Evolutionary conservation across 2,888 invertebrate species (phyloP).

Genomic region (Incurvaria masculella): DNA sequence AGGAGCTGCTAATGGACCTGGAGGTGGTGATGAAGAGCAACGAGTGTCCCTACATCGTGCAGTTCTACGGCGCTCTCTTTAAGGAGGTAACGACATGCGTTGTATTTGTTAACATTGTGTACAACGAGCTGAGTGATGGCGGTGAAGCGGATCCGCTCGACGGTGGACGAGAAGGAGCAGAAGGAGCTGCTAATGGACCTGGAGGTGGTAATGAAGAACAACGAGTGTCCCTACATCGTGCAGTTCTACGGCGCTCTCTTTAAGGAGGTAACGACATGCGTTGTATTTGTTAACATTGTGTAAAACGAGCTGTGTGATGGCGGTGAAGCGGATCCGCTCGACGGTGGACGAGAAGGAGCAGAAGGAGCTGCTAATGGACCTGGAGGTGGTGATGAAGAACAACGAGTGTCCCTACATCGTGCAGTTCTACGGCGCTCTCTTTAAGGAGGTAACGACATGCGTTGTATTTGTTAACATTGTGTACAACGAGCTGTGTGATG

Average conservation of each 20-base stretch:
- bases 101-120: too few relatives aligned
- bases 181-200: slow-evolving; percentile 97
- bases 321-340: slow-evolving; percentile 93
- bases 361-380: slow-evolving; percentile 94
- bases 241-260: slow-evolving; percentile 98
- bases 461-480: too few relatives aligned
- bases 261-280: slow-evolving; percentile 86
- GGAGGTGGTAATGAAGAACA: slow-evolving; percentile 97
- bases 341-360: slow-evolving; percentile 97
- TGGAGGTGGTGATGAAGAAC: slow-evolving; percentile 97
- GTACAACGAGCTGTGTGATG: slow-evolving; percentile 75
- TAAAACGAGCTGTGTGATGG: slow-evolving; percentile 80
- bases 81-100: slow-evolving; percentile 88
- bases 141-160: slow-evolving; percentile 94
- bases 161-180: slow-evolving; percentile 96
- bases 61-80: slow-evolving; percentile 97
- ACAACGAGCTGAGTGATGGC: slow-evolving; percentile 84
- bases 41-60: slow-evolving; percentile 94
- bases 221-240: slow-evolving; percentile 95
- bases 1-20: slow-evolving; percentile 94
- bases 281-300: too few relatives aligned
- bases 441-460: slow-evolving; percentile 89
- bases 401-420: slow-evolving; percentile 97
- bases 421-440: slow-evolving; percentile 96
- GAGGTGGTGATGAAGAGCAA: slow-evolving; percentile 98